Evolutionary conservation across 1,140 invertebrate species (phyloP).

Genomic region (Leptinotarsa lineolata): DNA sequence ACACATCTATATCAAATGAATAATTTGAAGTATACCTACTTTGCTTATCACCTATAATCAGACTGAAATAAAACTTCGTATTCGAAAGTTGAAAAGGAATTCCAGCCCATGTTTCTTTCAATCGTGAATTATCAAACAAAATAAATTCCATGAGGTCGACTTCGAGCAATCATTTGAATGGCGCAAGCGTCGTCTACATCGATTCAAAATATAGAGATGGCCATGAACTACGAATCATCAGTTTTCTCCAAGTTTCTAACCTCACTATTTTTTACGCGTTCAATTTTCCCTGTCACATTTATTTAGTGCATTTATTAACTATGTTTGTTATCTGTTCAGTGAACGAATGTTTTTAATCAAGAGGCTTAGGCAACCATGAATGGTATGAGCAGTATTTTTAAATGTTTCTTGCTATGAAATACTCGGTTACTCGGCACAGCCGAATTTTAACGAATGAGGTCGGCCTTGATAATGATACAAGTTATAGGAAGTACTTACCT

Average conservation of each 20-base stretch:
- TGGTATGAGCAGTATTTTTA: conserved; percentile 12
- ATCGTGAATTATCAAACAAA: too few relatives aligned
- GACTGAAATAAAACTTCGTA: too few relatives aligned
- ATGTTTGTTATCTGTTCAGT: neutral
- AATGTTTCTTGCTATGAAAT: neutral
- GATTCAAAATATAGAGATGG: neutral
- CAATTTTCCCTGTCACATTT: neutral
- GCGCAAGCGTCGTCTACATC: conserved; percentile 3
- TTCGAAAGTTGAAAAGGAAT: too few relatives aligned
- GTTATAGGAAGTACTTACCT: too few relatives aligned
- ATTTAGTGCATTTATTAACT: neutral
- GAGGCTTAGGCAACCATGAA: conserved; percentile 18
- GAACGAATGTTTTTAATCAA: conserved; percentile 3
- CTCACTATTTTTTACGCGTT: conserved; percentile 7
- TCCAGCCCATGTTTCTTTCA: too few relatives aligned
- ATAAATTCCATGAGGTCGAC: too few relatives aligned
- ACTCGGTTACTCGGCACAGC: neutral
- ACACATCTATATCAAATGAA: too few relatives aligned
- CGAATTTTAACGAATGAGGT: neutral
- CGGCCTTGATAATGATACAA: neutral
- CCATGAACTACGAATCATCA: conserved; percentile 5
- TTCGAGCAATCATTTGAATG: too few relatives aligned
- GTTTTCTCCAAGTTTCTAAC: conserved; percentile 14
- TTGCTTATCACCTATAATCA: too few relatives aligned
- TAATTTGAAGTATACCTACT: too few relatives aligned